Evolutionary conservation across 1,140 invertebrate genomes (phyloP).

Genomic region (Trichomalopsis sarcophagae): DNA sequence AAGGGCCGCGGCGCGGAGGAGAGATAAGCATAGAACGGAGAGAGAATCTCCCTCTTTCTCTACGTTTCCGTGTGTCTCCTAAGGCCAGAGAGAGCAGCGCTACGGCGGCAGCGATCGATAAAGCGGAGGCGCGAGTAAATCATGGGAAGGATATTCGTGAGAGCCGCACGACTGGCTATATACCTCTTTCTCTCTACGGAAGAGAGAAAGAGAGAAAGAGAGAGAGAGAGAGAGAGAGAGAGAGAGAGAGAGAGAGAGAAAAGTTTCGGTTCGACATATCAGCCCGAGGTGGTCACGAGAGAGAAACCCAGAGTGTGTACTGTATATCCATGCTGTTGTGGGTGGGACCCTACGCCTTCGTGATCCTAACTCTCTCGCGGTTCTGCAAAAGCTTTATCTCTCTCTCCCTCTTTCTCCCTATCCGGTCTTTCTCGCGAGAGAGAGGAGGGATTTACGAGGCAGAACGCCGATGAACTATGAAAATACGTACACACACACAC

Average conservation of each 20-base stretch:
- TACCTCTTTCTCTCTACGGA: conserved; percentile 31
- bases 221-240: conserved; percentile 55
- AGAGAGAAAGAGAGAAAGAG: conserved; percentile 44
- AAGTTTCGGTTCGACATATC: conserved; percentile 73
- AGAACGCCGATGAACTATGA: conserved; percentile 19
- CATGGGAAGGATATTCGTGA: conserved; percentile 72
- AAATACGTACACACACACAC: conserved; percentile 22
- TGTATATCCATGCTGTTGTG: conserved; percentile 63
- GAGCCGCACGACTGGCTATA: conserved; percentile 57
- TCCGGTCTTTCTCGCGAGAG: conserved; percentile 56
- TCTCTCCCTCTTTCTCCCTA: conserved; percentile 55
- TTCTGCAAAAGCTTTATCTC: conserved; percentile 42
- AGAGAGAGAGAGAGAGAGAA: conserved; percentile 58
- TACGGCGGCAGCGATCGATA: conserved; percentile 49
- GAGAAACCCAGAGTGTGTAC: conserved; percentile 56
- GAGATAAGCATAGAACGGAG: neutral
- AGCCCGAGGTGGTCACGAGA: conserved; percentile 75
- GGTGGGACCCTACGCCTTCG: conserved; percentile 70
- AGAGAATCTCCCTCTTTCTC: conserved; percentile 13
- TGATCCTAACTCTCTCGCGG: conserved; percentile 61
- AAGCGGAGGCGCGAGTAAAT: conserved; percentile 65
- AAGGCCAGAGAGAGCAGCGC: conserved; percentile 16
- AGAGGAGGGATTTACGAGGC: conserved; percentile 43
- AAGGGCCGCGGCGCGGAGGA: neutral
- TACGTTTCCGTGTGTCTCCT: conserved; percentile 36